Evolutionary conservation across 2,113 vertebrate genomes (phyloP).

Genomic region (Salvator merianae): DNA sequence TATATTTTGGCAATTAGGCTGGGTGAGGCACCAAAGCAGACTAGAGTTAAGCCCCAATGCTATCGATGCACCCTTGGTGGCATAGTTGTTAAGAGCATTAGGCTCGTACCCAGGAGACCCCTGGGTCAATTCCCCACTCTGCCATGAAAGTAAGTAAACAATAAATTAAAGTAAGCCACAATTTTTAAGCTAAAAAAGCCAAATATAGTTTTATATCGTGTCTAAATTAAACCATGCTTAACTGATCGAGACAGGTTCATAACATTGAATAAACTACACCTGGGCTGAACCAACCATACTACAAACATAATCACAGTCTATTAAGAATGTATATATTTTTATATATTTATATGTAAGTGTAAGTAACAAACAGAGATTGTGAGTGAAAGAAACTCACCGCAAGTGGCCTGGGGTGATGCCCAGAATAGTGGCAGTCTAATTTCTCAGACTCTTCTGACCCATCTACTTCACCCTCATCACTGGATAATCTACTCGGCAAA

Average conservation of each 20-base stretch:
- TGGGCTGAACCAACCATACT: not conserved
- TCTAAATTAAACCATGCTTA: not conserved
- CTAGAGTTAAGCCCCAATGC: too few species aligned
- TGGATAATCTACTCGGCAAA: slow-evolving; percentile 83
- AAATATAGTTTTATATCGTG: not conserved
- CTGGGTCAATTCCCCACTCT: too few species aligned
- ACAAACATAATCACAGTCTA: not conserved
- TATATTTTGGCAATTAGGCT: too few species aligned
- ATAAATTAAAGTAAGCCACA: not conserved
- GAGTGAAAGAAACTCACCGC: slow-evolving; percentile 78
- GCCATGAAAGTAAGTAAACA: too few species aligned
- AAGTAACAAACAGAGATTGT: not conserved
- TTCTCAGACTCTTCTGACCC: slow-evolving; percentile 83
- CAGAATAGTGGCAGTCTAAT: slow-evolving; percentile 84
- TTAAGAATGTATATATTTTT: not conserved
- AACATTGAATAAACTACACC: not conserved
- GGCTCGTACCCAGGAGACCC: too few species aligned
- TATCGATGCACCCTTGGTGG: too few species aligned
- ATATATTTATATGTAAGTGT: not conserved
- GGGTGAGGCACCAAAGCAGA: too few species aligned
- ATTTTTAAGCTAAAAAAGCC: not conserved
- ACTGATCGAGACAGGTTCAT: not conserved
- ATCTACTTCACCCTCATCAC: slow-evolving; percentile 90
- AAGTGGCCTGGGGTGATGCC: slow-evolving; percentile 88
- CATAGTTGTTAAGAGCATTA: too few species aligned